These are phyloP conservation scores for human DNA, from an alignment of 2,113 vertebrate genomes.

Conservation along the genomic window GRCh38 chr14:59140501-59141000, in stretches of 20 bases:
- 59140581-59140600: conserved; percentile 53
- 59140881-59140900: background rate
- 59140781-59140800: background rate
- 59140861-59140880: background rate
- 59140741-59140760: conserved; percentile 28
- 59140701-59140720: conserved; percentile 11
- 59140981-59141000: background rate
- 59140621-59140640: conserved; percentile 39
- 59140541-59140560: background rate
- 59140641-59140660: conserved; percentile 45
- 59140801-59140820: conserved; percentile 20
- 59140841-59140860: conserved; percentile 6
- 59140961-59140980: background rate
- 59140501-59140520: background rate
- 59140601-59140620: conserved; percentile 48
- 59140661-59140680: background rate
- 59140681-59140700: background rate
- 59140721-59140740: conserved; percentile 19
- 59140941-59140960: background rate
- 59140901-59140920: background rate
- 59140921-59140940: conserved; percentile 21
- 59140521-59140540: background rate
- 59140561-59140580: background rate
- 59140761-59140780: conserved; percentile 47
- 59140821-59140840: conserved; percentile 46